Percentiles rank a stretch among this genome's conserved stretches.
phyloP scores from a whole-genome alignment of 2,888 invertebrate species.

The Heliconius hortense region DNA sequence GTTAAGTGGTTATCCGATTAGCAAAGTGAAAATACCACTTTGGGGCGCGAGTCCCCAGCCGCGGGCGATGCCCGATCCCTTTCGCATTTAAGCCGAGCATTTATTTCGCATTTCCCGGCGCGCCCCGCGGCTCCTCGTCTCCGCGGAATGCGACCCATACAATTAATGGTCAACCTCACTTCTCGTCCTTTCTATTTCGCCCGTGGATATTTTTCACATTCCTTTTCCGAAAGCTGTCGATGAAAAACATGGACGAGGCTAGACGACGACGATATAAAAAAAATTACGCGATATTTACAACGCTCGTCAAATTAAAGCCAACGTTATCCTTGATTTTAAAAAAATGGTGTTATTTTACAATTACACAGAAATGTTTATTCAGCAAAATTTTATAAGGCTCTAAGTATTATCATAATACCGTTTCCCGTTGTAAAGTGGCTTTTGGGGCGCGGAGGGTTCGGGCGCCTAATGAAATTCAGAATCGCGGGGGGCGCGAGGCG shows the following conservation, averaged over 20 bases:
- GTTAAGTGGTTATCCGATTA: slow-evolving; percentile 84
- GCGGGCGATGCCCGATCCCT: slow-evolving; percentile 75
- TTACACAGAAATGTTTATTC: slow-evolving; percentile 78
- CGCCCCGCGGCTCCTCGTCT: slow-evolving; percentile 63
- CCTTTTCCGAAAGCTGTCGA: slow-evolving; percentile 27
- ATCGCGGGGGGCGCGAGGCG: slow-evolving; percentile 55
- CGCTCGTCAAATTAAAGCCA: slow-evolving; percentile 48
- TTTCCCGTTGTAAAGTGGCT: slow-evolving; percentile 80
- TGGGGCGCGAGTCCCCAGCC: slow-evolving; percentile 78
- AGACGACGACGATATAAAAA: neutral
- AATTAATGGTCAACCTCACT: slow-evolving; percentile 69
- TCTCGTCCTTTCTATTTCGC: slow-evolving; percentile 53
- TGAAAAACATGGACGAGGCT: slow-evolving; percentile 12
- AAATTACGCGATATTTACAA: slow-evolving; percentile 29
- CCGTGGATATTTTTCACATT: slow-evolving; percentile 43
- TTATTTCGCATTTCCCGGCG: slow-evolving; percentile 79
- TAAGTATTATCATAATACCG: slow-evolving; percentile 80
- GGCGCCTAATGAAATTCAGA: slow-evolving; percentile 80
- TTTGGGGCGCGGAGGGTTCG: slow-evolving; percentile 66
- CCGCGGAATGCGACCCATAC: slow-evolving; percentile 64
- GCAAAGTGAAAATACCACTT: slow-evolving; percentile 84
- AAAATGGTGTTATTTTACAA: slow-evolving; percentile 65
- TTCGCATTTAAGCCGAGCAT: slow-evolving; percentile 78
- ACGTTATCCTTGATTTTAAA: slow-evolving; percentile 48
- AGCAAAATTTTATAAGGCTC: slow-evolving; percentile 76